Base-by-base conservation (phyloP, 2,888 invertebrate species). In the Theretra japonica region DNA sequence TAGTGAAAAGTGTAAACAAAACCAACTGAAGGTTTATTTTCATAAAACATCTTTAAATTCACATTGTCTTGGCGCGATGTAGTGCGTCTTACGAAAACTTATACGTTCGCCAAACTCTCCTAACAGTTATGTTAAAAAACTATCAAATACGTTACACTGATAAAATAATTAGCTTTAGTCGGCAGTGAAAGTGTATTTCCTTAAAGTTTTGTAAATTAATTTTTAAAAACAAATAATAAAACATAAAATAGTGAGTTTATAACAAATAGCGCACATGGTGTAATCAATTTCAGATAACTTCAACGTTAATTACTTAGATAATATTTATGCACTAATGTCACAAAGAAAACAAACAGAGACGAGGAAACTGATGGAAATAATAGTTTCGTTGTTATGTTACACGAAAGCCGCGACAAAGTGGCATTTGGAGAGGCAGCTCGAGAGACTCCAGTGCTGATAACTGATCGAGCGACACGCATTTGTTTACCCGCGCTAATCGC, bases 401-500 rank as follows among this genome's bases (percentile, higher is more conserved):
- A 21, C 23, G 25, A 57, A 65, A 65, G 21, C 33, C 30, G 53
- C 7, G 53, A 33, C 72, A 69, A 72, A 68, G 58, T 69, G 30
- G 19, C 21, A n/a, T 17, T 53, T 53, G 53, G 25, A 15, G 17
- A 17, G 15, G 23, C 11, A 41, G 28, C 56, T 8, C n/a, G 1
- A 0, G 19, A 41, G 41, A 30, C n/a, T n/a, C n/a, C 8, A 56
- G 56, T 56, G 15, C 15, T 17, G 69, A 69, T 69, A 69, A 33
- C 28, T 23, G 41, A 70, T 25, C 17, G 30, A 50, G 59, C 50
- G 58, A 19, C 53, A n/a, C 53, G 15, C 17, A 48, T 68, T 48
- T 23, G 25, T 28, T 28, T 33, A 56, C n/a, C 53, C 30, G 58
- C 50, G 59, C 86, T 91, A 90, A 92, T 89, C 80, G 87, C 80